Evolutionary conservation across 1,140 invertebrate species (phyloP).

Genomic region (Agrypnia vestita): DNA sequence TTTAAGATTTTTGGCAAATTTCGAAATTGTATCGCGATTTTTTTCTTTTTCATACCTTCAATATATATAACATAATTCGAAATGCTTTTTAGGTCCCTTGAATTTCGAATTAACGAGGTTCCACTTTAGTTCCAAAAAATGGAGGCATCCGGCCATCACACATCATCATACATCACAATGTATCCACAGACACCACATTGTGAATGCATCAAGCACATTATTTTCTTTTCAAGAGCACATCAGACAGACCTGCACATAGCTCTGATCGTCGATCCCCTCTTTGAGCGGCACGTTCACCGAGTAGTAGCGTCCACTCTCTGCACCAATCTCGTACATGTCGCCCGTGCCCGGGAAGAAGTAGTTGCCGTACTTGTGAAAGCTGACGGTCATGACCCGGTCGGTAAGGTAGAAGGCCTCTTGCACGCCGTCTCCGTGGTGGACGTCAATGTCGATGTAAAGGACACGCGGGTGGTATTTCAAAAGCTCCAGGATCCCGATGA

Average conservation of each 20-base stretch:
- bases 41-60: too few relatives aligned
- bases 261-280: conserved; percentile 96
- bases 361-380: conserved; percentile 99
- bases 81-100: too few relatives aligned
- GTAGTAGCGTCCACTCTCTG: conserved; percentile 94
- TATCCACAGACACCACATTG: too few relatives aligned
- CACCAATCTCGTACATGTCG: conserved; percentile 98
- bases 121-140: too few relatives aligned
- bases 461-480: conserved; percentile 96
- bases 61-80: too few relatives aligned
- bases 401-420: conserved; percentile 99
- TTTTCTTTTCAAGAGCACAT: too few relatives aligned
- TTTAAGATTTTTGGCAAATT: too few relatives aligned
- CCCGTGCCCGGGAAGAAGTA: conserved; percentile 99
- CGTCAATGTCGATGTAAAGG: conserved; percentile 99
- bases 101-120: too few relatives aligned
- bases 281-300: conserved; percentile 97
- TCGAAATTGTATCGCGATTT: too few relatives aligned
- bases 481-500: conserved; percentile 97
- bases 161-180: too few relatives aligned
- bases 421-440: conserved; percentile 99
- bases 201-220: too few relatives aligned
- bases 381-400: conserved; percentile 99
- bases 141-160: too few relatives aligned
- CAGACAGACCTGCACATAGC: conserved; percentile 82